Conservation (phyloP, 2,113 vertebrate genomes). For the human (Homo sapiens) region DNA sequence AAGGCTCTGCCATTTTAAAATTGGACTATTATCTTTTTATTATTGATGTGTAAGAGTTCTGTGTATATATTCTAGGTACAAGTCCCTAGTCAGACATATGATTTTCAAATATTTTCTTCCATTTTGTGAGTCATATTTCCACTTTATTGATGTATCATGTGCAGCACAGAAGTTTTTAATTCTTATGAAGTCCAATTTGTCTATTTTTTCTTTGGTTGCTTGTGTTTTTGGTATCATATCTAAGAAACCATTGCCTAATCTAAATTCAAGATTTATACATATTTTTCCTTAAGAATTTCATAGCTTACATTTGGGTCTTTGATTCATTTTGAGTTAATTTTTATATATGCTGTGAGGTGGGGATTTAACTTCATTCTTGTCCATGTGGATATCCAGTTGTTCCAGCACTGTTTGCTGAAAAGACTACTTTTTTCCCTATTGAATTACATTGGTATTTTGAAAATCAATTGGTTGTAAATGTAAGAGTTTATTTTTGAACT, state of each 20-base stretch:
- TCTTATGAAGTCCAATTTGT: background rate
- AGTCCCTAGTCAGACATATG: background rate
- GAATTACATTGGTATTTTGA: background rate
- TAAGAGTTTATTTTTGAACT: background rate
- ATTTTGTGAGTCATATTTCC: background rate
- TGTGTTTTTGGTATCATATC: background rate
- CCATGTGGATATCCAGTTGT: background rate
- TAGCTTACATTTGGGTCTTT: background rate
- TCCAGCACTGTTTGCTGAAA: background rate
- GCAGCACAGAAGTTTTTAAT: background rate
- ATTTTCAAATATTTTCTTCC: background rate
- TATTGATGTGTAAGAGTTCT: background rate
- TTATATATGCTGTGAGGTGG: background rate
- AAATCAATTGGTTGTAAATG: background rate
- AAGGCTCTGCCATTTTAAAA: background rate
- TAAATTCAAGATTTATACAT: background rate
- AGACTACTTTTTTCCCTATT: background rate
- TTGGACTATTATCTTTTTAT: background rate
- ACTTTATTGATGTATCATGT: background rate
- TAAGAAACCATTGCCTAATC: background rate
- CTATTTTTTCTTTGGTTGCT: background rate
- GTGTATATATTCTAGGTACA: background rate
- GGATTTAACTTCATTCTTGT: background rate
- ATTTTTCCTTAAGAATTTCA: background rate
- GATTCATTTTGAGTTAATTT: background rate